Evolutionary conservation across 2,113 vertebrate species (phyloP).

Genomic region (Melanostigma gelatinosum): DNA sequence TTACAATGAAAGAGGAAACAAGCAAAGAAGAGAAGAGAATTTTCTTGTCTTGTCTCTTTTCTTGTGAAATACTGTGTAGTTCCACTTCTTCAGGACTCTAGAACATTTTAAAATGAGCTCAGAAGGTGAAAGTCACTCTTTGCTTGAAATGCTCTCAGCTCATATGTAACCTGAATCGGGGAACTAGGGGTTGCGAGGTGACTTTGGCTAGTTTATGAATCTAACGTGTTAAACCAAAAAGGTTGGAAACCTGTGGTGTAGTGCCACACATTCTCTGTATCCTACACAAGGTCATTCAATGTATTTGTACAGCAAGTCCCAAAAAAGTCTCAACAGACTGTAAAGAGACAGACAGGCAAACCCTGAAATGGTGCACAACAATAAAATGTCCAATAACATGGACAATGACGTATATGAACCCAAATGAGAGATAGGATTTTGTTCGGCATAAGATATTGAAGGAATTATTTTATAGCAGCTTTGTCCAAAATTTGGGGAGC

Average conservation of each 20-base stretch:
- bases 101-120: neutral
- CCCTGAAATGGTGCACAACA: neutral
- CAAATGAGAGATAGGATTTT: neutral
- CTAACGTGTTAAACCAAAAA: neutral
- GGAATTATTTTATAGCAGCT: neutral
- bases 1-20: no score
- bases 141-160: neutral
- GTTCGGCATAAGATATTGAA: neutral
- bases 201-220: neutral
- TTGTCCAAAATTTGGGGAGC: neutral
- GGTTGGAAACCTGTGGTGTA: neutral
- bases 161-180: neutral
- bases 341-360: neutral
- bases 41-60: neutral
- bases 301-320: conserved; percentile 1
- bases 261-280: neutral
- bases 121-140: neutral
- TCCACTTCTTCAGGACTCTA: neutral
- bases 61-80: neutral
- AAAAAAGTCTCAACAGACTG: neutral
- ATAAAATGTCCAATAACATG: neutral
- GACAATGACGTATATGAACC: neutral
- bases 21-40: neutral
- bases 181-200: neutral
- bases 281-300: neutral